Conservation (phyloP, 2,888 invertebrate genomes). For the Megastigmus dorsalis region DNA sequence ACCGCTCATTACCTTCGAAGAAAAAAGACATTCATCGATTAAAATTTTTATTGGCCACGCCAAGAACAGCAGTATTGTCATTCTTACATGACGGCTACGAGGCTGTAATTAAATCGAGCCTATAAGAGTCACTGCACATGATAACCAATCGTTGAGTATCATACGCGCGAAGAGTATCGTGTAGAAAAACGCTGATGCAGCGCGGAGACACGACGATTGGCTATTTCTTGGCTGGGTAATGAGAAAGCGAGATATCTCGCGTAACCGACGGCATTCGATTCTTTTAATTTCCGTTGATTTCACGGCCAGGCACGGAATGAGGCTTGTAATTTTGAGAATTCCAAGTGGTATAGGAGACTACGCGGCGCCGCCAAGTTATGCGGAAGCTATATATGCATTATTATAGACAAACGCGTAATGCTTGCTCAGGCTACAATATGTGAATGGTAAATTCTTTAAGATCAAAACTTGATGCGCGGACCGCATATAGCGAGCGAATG, state of each 20-base stretch:
- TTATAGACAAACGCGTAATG: constrained; percentile 2
- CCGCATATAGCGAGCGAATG: no score
- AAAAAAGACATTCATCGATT: no score
- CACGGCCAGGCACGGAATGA: background rate
- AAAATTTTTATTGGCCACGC: no score
- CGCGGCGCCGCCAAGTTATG: constrained; percentile 27
- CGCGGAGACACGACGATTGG: background rate
- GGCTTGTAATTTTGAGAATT: constrained; percentile 25
- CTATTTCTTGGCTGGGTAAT: background rate
- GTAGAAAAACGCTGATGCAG: constrained; percentile 4
- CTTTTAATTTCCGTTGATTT: background rate
- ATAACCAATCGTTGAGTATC: background rate
- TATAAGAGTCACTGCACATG: no score
- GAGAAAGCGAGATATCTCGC: no score
- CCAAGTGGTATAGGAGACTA: constrained; percentile 30
- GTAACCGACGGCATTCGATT: background rate
- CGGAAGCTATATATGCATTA: constrained; percentile 42
- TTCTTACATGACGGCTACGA: no score
- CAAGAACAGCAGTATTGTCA: no score
- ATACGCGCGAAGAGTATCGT: background rate
- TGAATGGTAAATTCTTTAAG: constrained; percentile 8
- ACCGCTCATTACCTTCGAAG: no score
- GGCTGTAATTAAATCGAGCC: no score
- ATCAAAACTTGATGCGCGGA: no score
- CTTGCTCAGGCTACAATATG: constrained; percentile 3